These are phyloP conservation scores for Iphiclides podalirius DNA, from an alignment of 2,888 invertebrate genomes.

Conservation along the genomic window DNA sequence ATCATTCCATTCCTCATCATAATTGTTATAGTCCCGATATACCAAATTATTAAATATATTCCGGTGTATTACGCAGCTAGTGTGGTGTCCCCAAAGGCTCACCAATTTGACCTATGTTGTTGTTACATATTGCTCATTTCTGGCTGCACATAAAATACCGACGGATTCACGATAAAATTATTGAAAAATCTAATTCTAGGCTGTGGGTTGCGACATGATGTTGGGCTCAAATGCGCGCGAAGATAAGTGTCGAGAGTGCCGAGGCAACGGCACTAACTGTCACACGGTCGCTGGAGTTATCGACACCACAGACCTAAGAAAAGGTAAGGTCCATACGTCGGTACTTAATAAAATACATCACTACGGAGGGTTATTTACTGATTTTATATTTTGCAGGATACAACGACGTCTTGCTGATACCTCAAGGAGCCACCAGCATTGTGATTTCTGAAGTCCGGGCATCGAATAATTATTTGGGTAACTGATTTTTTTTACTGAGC, in stretches of 20 bases:
- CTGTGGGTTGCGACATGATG: slow-evolving; percentile 97
- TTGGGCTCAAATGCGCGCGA: slow-evolving; percentile 92
- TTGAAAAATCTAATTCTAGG: slow-evolving; percentile 71
- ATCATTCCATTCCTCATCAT: too few relatives aligned
- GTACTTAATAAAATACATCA: too few relatives aligned
- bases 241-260: slow-evolving; percentile 95
- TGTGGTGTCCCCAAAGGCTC: too few relatives aligned
- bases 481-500: too few relatives aligned
- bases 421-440: slow-evolving; percentile 95
- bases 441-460: slow-evolving; percentile 87
- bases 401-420: slow-evolving; percentile 94
- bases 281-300: slow-evolving; percentile 87
- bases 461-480: slow-evolving; percentile 95
- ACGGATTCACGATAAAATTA: too few relatives aligned
- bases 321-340: slow-evolving; percentile 82
- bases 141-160: too few relatives aligned
- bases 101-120: too few relatives aligned
- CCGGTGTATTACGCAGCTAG: too few relatives aligned
- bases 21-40: too few relatives aligned
- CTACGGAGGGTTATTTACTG: background rate
- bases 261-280: slow-evolving; percentile 94
- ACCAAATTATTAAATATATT: too few relatives aligned
- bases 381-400: slow-evolving; percentile 83
- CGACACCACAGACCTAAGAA: slow-evolving; percentile 85
- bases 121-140: too few relatives aligned